Conservation (phyloP, 2,797 vertebrate species). For the Arctocebus calabarensis region DNA sequence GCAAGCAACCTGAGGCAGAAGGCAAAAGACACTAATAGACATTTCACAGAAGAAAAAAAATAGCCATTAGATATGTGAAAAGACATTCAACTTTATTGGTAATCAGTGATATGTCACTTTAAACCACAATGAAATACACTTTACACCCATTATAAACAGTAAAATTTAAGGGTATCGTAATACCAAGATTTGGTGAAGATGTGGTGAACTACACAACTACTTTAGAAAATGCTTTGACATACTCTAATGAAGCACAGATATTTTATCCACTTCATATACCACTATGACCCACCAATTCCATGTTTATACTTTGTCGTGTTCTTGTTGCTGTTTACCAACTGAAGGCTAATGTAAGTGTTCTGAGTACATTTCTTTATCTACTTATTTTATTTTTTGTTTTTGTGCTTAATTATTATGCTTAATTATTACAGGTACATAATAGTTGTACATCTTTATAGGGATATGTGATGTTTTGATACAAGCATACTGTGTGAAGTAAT, state of each 20-base stretch:
- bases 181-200: neutral
- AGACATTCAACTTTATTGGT: neutral
- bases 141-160: neutral
- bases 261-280: neutral
- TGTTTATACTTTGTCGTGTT: neutral
- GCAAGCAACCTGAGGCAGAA: neutral
- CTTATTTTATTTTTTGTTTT: too few relatives aligned
- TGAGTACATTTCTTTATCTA: too few relatives aligned
- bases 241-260: neutral
- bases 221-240: neutral
- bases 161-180: conserved; percentile 8
- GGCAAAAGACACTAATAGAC: neutral
- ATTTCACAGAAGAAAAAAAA: conserved; percentile 23
- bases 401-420: too few relatives aligned
- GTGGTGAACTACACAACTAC: neutral
- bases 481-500: too few relatives aligned
- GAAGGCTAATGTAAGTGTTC: too few relatives aligned
- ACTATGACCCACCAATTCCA: neutral
- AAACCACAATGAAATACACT: neutral
- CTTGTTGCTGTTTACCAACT: too few relatives aligned
- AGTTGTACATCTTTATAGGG: too few relatives aligned
- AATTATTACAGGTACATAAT: too few relatives aligned
- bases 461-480: too few relatives aligned
- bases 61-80: neutral
- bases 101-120: neutral